Evolutionary conservation across 2,113 vertebrate species (phyloP).

Genomic region (Phoxinus phoxinus): DNA sequence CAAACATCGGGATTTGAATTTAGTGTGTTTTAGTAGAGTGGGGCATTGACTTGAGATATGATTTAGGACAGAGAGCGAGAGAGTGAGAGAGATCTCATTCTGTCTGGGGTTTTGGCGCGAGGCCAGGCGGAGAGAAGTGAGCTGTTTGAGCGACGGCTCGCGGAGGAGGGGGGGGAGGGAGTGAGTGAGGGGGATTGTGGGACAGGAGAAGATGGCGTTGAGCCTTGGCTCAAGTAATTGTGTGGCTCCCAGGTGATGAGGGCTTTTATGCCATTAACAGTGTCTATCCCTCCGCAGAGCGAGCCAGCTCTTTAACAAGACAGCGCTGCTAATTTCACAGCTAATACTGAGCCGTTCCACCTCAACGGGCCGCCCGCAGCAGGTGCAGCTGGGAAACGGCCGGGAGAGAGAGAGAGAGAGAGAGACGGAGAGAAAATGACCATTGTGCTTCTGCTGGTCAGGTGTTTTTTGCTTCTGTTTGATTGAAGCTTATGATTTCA

Average conservation of each 20-base stretch:
- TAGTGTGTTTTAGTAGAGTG: conserved; percentile 6
- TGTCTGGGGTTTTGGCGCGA: conserved; percentile 56
- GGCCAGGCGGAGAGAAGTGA: conserved; percentile 63
- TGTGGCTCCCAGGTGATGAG: conserved; percentile 76
- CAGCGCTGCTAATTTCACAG: conserved; percentile 96
- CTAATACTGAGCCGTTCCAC: conserved; percentile 94
- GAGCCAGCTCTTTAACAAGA: conserved; percentile 92
- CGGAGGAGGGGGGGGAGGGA: not conserved
- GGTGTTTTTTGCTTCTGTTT: conserved; percentile 74
- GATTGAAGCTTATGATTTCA: conserved; percentile 76
- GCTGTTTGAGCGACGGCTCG: conserved; percentile 67
- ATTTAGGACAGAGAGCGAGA: conserved; percentile 37
- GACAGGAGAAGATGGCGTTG: conserved; percentile 48
- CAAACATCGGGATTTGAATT: conserved; percentile 28
- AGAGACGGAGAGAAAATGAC: conserved; percentile 77
- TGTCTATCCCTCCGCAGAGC: conserved; percentile 73
- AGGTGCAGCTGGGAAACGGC: conserved; percentile 83
- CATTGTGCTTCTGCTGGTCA: conserved; percentile 78
- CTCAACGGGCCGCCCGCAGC: conserved; percentile 80
- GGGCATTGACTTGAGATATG: conserved; percentile 31
- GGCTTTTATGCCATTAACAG: conserved; percentile 84
- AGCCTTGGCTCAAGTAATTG: conserved; percentile 74
- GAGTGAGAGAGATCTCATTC: conserved; percentile 51
- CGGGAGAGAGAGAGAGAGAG: conserved; percentile 22
- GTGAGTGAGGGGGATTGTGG: conserved; percentile 20